Conservation (phyloP, 30 jellyfish, hydroid and myxozoan genomes). For the Hydractinia symbiolongicarpus region DNA sequence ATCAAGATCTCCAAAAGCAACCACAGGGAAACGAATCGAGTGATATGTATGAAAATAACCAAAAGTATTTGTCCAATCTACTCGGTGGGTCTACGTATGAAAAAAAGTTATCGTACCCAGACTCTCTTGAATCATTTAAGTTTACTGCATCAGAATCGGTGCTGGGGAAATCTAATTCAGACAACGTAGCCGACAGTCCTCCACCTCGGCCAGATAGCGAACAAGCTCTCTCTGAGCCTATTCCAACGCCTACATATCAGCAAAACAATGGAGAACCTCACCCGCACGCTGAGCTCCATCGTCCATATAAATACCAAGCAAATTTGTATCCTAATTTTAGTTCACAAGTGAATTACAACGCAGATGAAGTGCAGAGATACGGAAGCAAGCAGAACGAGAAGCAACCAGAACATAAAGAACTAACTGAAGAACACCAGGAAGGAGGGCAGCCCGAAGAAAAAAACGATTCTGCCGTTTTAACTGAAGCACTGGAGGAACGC, state of each 20-base stretch:
- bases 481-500: too few species aligned
- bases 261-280: too few species aligned
- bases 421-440: neutral
- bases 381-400: neutral
- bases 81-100: too few species aligned
- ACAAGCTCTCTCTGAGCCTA: slow-evolving; percentile 6
- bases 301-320: too few species aligned
- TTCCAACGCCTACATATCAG: neutral
- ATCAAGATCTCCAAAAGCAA: neutral
- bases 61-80: too few species aligned
- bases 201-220: neutral
- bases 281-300: too few species aligned
- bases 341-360: too few species aligned
- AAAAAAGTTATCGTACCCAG: neutral
- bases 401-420: neutral
- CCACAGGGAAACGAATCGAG: neutral
- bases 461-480: neutral
- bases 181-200: slow-evolving; percentile 1
- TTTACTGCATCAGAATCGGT: neutral
- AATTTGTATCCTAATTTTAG: too few species aligned
- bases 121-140: neutral
- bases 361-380: too few species aligned
- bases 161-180: neutral
- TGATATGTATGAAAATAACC: neutral
- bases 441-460: neutral